These are phyloP conservation scores for Holacanthella duospinosa DNA, from an alignment of 2,888 invertebrate species.

Conservation along the genomic window DNA sequence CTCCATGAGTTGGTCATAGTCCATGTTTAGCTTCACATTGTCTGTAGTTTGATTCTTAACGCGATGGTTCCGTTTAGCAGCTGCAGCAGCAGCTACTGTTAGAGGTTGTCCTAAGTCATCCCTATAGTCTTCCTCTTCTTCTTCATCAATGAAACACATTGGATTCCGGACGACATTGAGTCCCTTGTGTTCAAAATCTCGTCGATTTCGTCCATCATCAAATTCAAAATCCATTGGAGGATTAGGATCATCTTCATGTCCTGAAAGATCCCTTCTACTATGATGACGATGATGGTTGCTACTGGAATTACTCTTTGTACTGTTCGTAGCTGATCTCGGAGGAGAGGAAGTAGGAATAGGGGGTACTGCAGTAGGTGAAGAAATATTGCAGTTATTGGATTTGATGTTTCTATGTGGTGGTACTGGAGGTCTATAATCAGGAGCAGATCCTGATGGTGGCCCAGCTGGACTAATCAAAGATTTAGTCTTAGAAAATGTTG, in stretches of 20 bases:
- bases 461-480: neutral
- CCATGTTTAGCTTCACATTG: constrained; percentile 73
- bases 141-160: constrained; percentile 57
- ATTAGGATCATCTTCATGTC: constrained; percentile 19
- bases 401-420: constrained; percentile 64
- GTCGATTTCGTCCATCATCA: constrained; percentile 12
- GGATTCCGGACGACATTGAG: constrained; percentile 81
- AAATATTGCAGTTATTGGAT: constrained; percentile 14
- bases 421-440: constrained; percentile 75
- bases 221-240: constrained; percentile 26
- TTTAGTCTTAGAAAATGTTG: constrained; percentile 26
- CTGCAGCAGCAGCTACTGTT: constrained; percentile 33
- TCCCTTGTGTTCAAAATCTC: constrained; percentile 41
- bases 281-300: constrained; percentile 17
- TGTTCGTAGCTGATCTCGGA: constrained; percentile 42
- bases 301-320: constrained; percentile 2
- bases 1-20: constrained; percentile 95
- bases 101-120: constrained; percentile 42
- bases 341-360: constrained; percentile 39
- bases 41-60: constrained; percentile 19
- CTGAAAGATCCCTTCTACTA: constrained; percentile 11
- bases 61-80: constrained; percentile 32
- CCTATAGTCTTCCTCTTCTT: constrained; percentile 38
- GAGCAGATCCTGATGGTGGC: constrained; percentile 43
- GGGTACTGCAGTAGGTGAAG: constrained; percentile 34